Percentiles rank a stretch among this genome's conserved stretches.
phyloP scores from a whole-genome alignment of 2,113 vertebrate species.

The Campylorhamphus procurvoides region DNA sequence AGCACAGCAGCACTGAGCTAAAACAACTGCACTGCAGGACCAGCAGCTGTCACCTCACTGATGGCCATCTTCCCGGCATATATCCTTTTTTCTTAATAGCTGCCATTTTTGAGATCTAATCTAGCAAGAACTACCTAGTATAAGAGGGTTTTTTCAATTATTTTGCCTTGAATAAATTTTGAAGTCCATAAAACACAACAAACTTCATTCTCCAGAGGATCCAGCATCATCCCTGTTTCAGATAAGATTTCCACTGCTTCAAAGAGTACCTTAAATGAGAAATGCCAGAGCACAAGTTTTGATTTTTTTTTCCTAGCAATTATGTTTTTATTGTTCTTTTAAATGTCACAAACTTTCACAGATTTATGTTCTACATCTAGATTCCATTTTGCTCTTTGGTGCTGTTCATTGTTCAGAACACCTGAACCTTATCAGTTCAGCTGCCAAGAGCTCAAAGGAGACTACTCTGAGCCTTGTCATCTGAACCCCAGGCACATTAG shows the following conservation, averaged over 20 bases:
- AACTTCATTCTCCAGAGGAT: not conserved
- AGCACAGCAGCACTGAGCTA: not conserved
- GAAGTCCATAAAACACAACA: not conserved
- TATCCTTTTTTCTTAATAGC: not conserved
- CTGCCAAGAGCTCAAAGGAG: not conserved
- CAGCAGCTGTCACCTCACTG: not conserved
- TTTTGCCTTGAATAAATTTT: not conserved
- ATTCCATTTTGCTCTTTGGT: not conserved
- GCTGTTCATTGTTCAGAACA: not conserved
- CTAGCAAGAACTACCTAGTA: not conserved
- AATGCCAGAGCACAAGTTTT: not conserved
- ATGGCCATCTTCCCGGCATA: not conserved
- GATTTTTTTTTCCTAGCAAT: not conserved
- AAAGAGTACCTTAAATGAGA: not conserved
- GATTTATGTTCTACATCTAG: not conserved
- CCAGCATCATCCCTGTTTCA: not conserved
- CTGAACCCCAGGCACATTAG: not conserved
- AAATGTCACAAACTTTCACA: too few species aligned
- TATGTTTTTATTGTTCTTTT: not conserved
- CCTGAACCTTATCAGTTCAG: not conserved
- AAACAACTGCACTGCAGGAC: not conserved
- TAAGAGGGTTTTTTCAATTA: accelerated
- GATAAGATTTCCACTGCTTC: not conserved
- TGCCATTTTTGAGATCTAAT: not conserved
- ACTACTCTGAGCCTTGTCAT: not conserved